A percentile compares a stretch with the other conserved stretches of the same genome.
Evolutionary conservation across 1,140 invertebrate genomes (phyloP).

Genomic region (Aradophagus sp.): DNA sequence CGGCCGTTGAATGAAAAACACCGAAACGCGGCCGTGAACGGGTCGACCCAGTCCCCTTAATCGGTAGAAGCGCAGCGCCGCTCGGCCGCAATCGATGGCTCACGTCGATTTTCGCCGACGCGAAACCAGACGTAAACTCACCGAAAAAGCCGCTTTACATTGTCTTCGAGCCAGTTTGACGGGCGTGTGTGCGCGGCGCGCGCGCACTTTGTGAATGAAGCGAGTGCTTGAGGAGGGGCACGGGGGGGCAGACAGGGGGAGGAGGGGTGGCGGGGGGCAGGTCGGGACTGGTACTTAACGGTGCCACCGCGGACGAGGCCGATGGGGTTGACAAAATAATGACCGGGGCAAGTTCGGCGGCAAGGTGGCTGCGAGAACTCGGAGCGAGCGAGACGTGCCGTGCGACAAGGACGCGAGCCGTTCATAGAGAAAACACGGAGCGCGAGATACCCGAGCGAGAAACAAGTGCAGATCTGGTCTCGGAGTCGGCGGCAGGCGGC

Average conservation of each 20-base stretch:
- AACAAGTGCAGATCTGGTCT: conserved; percentile 67
- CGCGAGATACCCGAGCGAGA: conserved; percentile 54
- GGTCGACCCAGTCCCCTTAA: no score
- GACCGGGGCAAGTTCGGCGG: conserved; percentile 31
- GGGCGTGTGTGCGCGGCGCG: conserved; percentile 27
- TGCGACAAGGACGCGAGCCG: conserved; percentile 19
- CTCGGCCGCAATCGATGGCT: no score
- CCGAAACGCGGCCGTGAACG: no score
- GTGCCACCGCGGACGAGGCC: conserved; percentile 25
- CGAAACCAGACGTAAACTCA: conserved; percentile 27
- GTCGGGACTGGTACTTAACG: conserved; percentile 32
- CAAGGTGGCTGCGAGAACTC: background rate
- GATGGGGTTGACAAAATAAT: conserved; percentile 53
- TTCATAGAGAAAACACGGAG: conserved; percentile 47
- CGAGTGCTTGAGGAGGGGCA: no score
- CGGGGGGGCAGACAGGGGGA: conserved; percentile 9
- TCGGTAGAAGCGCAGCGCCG: no score
- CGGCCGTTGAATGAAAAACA: no score
- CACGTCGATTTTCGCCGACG: conserved; percentile 19
- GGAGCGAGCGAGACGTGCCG: conserved; percentile 9
- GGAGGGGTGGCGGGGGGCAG: conserved; percentile 3
- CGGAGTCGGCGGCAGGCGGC: conserved; percentile 65
- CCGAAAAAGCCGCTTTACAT: conserved; percentile 23
- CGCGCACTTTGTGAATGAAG: no score
- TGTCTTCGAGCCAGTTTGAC: conserved; percentile 48